phyloP scores from a whole-genome alignment of 2,113 vertebrate genomes.

The Scartelaos histophorus region DNA sequence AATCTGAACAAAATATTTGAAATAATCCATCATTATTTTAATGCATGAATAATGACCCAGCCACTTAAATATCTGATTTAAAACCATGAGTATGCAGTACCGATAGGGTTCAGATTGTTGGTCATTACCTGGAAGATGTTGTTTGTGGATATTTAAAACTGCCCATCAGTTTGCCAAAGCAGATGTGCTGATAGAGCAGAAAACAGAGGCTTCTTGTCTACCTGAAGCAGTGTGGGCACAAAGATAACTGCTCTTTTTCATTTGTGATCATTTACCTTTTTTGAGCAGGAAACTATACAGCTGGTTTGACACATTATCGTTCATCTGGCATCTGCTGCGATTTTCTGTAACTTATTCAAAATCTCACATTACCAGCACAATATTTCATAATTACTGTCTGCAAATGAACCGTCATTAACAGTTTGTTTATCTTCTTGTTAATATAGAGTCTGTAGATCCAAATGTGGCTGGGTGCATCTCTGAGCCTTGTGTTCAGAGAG shows the following conservation, averaged over 20 bases:
- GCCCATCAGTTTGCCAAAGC: background rate
- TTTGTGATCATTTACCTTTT: background rate
- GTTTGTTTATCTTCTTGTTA: slow-evolving; percentile 17
- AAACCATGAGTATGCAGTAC: slow-evolving; percentile 3
- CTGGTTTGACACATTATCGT: background rate
- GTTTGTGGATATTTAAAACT: slow-evolving; percentile 7
- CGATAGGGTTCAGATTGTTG: slow-evolving; percentile 33
- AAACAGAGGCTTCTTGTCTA: slow-evolving; percentile 13
- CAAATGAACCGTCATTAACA: background rate
- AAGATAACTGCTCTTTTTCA: no score
- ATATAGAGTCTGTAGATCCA: slow-evolving; percentile 14
- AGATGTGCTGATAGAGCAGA: slow-evolving; percentile 10
- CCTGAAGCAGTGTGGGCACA: slow-evolving; percentile 15
- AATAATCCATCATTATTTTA: no score
- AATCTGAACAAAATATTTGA: no score
- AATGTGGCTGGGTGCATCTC: slow-evolving; percentile 19
- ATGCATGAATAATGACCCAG: no score
- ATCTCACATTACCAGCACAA: background rate
- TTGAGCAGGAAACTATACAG: background rate
- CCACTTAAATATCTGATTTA: no score
- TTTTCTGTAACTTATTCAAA: background rate
- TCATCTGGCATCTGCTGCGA: background rate
- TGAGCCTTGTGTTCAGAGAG: slow-evolving; percentile 33
- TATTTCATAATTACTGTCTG: background rate
- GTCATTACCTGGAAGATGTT: slow-evolving; percentile 11